Evolutionary conservation across 2,797 vertebrate species (phyloP).

Genomic region (Platyrinchus mystaceus): DNA sequence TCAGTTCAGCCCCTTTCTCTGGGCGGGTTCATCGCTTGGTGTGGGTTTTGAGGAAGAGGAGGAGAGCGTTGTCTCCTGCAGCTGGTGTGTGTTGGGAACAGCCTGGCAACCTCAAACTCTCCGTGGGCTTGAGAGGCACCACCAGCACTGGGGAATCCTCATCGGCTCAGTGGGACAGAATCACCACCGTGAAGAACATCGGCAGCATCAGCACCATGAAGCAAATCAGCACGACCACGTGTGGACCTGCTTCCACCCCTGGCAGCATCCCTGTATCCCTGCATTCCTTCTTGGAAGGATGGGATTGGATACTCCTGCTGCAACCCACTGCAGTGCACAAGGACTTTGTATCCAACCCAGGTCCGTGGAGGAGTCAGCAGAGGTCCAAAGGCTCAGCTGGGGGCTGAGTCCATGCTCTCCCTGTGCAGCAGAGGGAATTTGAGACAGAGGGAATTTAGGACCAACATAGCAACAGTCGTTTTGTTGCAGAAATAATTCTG

Average conservation of each 20-base stretch:
- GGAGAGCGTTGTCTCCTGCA: neutral
- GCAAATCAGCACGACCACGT: neutral
- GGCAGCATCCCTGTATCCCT: neutral
- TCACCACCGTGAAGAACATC: accelerated
- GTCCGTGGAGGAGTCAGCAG: neutral
- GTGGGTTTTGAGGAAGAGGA: neutral
- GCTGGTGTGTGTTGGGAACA: accelerated
- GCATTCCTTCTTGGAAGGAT: neutral
- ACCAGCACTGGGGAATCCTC: neutral
- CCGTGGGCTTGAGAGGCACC: accelerated
- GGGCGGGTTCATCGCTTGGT: accelerated
- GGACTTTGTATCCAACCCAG: neutral
- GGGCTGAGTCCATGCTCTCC: neutral
- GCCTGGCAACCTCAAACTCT: neutral
- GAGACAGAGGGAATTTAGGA: neutral
- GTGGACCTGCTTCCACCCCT: neutral
- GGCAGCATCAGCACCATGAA: too few relatives aligned
- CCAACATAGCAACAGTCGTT: neutral
- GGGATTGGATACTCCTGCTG: neutral
- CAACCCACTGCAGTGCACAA: too few relatives aligned
- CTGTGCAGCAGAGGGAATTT: accelerated
- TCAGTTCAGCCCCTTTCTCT: neutral
- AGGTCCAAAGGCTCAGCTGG: neutral
- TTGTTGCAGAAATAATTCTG: neutral
- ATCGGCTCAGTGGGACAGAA: neutral